phyloP scores from a whole-genome alignment of 2,113 vertebrate species.

The Cyanocitta stelleri region DNA sequence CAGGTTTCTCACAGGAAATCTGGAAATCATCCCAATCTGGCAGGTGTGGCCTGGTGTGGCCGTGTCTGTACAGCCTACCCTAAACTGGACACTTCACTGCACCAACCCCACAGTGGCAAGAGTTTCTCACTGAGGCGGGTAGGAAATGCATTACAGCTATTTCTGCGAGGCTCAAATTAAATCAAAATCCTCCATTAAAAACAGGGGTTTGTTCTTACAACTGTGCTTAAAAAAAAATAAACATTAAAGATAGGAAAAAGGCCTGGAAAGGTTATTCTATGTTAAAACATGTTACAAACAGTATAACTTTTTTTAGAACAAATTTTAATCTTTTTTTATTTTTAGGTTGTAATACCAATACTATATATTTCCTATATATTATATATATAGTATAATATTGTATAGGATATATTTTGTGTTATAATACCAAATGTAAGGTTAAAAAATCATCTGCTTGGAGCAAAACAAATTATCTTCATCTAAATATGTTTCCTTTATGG shows the following conservation, averaged over 20 bases:
- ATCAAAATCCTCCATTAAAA: background rate
- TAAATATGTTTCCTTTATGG: background rate
- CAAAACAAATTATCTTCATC: background rate
- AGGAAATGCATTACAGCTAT: background rate
- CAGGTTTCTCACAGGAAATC: background rate
- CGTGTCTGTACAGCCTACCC: fast-evolving
- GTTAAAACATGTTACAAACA: background rate
- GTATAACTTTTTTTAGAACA: background rate
- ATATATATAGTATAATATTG: too few species aligned
- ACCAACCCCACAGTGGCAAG: too few species aligned
- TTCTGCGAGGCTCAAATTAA: background rate
- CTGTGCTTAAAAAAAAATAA: background rate
- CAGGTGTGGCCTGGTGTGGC: background rate
- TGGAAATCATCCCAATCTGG: background rate
- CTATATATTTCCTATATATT: background rate
- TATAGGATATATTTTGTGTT: background rate
- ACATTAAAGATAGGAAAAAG: background rate
- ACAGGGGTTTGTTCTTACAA: fast-evolving
- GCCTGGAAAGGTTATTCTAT: background rate
- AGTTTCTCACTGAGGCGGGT: background rate
- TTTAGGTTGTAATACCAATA: background rate
- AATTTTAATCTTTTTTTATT: background rate
- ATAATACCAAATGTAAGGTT: background rate
- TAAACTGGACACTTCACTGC: background rate
- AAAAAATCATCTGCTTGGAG: background rate